phyloP scores from a whole-genome alignment of 2,113 vertebrate species.

The Todiramphus saurophagus region DNA sequence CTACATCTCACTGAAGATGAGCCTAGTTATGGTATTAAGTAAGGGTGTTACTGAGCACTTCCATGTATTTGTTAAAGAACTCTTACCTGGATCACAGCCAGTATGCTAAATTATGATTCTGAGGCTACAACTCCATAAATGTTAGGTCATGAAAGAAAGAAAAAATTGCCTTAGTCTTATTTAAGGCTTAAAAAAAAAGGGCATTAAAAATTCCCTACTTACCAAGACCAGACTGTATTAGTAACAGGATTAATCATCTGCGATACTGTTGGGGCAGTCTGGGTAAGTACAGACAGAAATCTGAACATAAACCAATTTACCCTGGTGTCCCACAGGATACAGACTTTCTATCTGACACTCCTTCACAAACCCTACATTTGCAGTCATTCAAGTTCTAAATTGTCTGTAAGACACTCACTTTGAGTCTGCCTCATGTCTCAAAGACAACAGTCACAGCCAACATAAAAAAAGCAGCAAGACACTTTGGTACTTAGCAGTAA shows the following conservation, averaged over 20 bases:
- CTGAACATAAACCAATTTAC: not conserved
- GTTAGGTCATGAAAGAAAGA: not conserved
- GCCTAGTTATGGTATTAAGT: not conserved
- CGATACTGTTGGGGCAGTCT: not conserved
- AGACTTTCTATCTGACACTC: not conserved
- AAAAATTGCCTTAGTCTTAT: not conserved
- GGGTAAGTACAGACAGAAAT: not conserved
- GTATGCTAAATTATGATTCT: not conserved
- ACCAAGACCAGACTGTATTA: not conserved
- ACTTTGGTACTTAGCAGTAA: not conserved
- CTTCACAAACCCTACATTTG: not conserved
- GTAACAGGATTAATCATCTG: not conserved
- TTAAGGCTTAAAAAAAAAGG: not conserved
- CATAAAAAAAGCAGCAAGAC: not conserved
- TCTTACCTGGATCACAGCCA: not conserved
- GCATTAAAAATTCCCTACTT: not conserved
- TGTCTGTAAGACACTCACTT: not conserved
- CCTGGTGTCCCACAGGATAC: not conserved
- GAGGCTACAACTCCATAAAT: not conserved
- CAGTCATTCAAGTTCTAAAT: not conserved
- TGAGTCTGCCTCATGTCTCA: not conserved
- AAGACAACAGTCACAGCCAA: not conserved
- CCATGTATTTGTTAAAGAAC: not conserved
- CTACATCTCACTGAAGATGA: not conserved
- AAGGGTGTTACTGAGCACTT: not conserved